Base-by-base conservation (phyloP, 2,888 invertebrate species). In the Ochlodes sylvanus region DNA sequence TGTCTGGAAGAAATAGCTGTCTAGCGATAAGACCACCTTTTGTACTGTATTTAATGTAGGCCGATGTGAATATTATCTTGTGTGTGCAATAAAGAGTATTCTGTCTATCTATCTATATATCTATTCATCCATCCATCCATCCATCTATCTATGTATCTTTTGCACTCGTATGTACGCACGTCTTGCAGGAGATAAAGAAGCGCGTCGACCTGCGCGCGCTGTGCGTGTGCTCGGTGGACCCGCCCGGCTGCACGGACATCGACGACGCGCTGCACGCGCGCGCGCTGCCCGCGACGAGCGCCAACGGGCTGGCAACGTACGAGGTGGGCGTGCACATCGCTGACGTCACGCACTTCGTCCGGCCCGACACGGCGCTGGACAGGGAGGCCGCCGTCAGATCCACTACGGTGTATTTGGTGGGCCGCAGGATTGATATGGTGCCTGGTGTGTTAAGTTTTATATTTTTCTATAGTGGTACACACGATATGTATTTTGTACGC, bases 171-270 rank as follows among this genome's bases (percentile, higher is more conserved):
- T n/a, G n/a, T n/a, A n/a, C n/a, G n/a, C n/a, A 83, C n/a, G 15
- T 54, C n/a, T 9, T 38, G 81, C 77, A 97, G 96, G 98, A 98
- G 83, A 94, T 96, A 70, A 94, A 94, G 21, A 95, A 95, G 76
- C 95, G 99, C 21, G 95, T 95, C 10, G 99, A 99, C 85, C 92
- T 99, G 0, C 95, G 99, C 12, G 94, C 97, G 65, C 84, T 98
- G 4, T 95, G 96, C 78, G 96, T 99, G 54, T 99, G 99, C 81
- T 99, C 98, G 0, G 99, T 99, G 0, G 99, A 99, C 94, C 99
- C 99, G 2, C 98, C 98, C 0, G 99, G 99, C 0, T 99, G 99
- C 86, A 99, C 99, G 0, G 99, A 99, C 85, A 99, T 99, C 72
- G 99, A 99, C 84, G 99, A 99, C 87, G 99, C 99, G 0, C 89